Base-by-base conservation (phyloP, 1,140 invertebrate genomes). In the Orius insidiosus region DNA sequence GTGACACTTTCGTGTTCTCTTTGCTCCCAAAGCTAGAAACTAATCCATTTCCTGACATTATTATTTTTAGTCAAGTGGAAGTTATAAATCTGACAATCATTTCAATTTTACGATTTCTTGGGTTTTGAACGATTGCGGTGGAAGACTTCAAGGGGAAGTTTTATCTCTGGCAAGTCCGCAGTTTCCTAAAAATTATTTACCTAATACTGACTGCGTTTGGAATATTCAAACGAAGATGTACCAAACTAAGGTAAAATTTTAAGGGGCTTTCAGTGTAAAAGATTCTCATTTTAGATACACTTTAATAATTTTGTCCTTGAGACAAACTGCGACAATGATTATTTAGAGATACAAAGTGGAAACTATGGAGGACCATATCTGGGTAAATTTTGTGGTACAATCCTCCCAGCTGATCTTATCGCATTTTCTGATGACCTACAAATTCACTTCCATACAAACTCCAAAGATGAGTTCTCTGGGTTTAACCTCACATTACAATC, bases 361-460 rank as follows among this genome's bases (percentile, higher is more conserved):
- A 57, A 61, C 9, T 59, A 67, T 14, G 59, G 50, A 5, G 67
- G 71, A 8, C 72, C 75, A 1, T 55, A 84, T 36, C 68, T 85
- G 45, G 80, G 75, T 7, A 77, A 65, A 62, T 81, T 65, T 56
- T 88, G 85, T 59, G 77, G 79, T 6, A 63, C 45, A 5, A 67
- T 65, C 30, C 69, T 76, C 51, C 71, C 73, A 3, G 63, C 63
- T 53, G 60, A 63, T 43, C 73, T 86, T 11, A 62, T 67, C 3
- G 83, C 80, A 14, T 71, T 77, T 38, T 68, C 71, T 2, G 79
- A 85, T 63, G 62, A 71, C 36, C 38, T 88, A 2, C 76, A 70
- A 53, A 43, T 87, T 7, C 69, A 71, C 55, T 86, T 89, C 55
- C 66, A 70, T 45, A 74, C 77, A 0, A 81, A 87, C 59, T 58